phyloP scores from a whole-genome alignment of 2,888 invertebrate genomes.

The Apantesis nais region DNA sequence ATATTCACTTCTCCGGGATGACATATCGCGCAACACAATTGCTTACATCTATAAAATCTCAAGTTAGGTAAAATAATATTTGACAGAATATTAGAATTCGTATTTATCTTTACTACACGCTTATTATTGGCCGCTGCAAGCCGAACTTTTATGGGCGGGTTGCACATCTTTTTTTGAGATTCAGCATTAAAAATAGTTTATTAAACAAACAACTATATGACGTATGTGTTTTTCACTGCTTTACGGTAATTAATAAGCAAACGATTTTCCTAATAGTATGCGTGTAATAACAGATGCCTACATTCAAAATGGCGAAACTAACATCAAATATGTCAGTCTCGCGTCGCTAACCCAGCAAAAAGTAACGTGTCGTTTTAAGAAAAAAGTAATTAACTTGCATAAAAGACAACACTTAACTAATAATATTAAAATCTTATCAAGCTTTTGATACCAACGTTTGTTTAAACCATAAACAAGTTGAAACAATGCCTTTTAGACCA shows the following conservation, averaged over 20 bases:
- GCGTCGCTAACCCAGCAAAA: constrained; percentile 4
- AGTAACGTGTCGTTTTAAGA: background rate
- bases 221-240: background rate
- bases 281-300: background rate
- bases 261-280: background rate
- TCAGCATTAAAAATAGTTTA: background rate
- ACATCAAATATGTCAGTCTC: constrained; percentile 32
- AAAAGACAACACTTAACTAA: constrained; percentile 18
- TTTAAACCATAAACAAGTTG: constrained; percentile 24
- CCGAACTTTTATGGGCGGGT: too few relatives aligned
- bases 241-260: background rate
- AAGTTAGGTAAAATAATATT: too few relatives aligned
- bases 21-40: too few relatives aligned
- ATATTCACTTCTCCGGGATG: too few relatives aligned
- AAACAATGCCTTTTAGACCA: constrained; percentile 21
- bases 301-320: background rate
- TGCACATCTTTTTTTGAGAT: too few relatives aligned
- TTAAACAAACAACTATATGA: background rate
- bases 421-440: constrained; percentile 18
- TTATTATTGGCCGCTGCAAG: too few relatives aligned
- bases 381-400: background rate
- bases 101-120: too few relatives aligned
- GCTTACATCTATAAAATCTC: too few relatives aligned
- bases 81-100: too few relatives aligned
- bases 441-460: constrained; percentile 21